These are phyloP conservation scores for Venturia canescens DNA, from an alignment of 1,140 invertebrate genomes.

Conservation along the genomic window DNA sequence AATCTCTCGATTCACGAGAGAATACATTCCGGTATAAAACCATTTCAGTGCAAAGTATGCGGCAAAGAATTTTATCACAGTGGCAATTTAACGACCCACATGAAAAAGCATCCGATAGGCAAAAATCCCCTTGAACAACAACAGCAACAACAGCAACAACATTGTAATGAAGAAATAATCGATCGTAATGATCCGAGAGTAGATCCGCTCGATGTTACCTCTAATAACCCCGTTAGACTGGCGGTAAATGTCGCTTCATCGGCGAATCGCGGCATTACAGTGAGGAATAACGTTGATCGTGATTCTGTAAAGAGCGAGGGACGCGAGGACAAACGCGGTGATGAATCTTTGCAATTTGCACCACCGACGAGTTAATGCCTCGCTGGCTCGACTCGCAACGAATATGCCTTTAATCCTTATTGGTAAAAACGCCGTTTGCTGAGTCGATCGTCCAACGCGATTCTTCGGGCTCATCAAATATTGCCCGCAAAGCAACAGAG, in stretches of 20 bases:
- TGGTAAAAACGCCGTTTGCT: constrained; percentile 18
- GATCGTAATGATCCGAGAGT: constrained; percentile 28
- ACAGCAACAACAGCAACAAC: constrained; percentile 50
- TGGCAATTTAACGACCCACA: constrained; percentile 78
- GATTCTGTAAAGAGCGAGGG: constrained; percentile 29
- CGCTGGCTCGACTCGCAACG: constrained; percentile 31
- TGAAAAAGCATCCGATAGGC: constrained; percentile 72
- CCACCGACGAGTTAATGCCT: constrained; percentile 48
- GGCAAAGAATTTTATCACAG: constrained; percentile 83
- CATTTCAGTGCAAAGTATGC: constrained; percentile 85
- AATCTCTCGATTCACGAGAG: constrained; percentile 77
- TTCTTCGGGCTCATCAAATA: background rate
- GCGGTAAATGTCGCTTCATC: constrained; percentile 42
- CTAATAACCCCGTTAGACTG: constrained; percentile 41
- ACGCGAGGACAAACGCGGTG: background rate
- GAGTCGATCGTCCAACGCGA: background rate
- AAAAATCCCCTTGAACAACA: constrained; percentile 33
- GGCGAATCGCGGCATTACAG: constrained; percentile 10
- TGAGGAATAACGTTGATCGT: constrained; percentile 13
- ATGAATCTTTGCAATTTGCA: constrained; percentile 42
- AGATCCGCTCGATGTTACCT: background rate
- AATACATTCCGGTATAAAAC: constrained; percentile 78
- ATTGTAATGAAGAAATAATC: constrained; percentile 39
- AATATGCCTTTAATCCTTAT: background rate
- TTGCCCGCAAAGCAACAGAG: background rate